phyloP scores from a whole-genome alignment of 2,888 invertebrate genomes.

The Nasonia oneida region DNA sequence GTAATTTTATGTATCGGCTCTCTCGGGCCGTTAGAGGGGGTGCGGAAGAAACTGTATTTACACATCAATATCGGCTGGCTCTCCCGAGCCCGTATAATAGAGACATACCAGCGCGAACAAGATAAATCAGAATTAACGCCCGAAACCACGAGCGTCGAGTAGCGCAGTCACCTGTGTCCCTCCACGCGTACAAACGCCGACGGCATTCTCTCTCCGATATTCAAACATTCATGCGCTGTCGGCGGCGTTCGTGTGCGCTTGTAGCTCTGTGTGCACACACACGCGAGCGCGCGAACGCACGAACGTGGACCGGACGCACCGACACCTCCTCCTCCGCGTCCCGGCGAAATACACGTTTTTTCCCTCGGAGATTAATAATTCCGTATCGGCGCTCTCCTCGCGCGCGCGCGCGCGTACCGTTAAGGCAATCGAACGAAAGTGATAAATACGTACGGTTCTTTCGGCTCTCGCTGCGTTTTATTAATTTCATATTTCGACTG shows the following conservation, averaged over 20 bases:
- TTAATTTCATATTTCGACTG: not conserved
- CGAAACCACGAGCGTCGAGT: conserved; percentile 33
- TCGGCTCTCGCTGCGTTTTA: not conserved
- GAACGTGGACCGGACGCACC: not conserved
- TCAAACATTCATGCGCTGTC: conserved; percentile 16
- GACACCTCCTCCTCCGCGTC: not conserved
- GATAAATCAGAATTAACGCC: conserved; percentile 60
- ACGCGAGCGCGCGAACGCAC: not conserved
- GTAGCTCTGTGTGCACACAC: not conserved
- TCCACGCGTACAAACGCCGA: conserved; percentile 31
- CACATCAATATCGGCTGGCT: conserved; percentile 13
- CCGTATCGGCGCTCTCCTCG: not conserved
- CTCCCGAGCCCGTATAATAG: conserved; percentile 35
- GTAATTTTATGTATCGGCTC: conserved; percentile 57
- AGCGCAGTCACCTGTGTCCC: conserved; percentile 40
- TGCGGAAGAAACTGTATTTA: conserved; percentile 12
- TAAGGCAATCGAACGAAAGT: conserved; percentile 2
- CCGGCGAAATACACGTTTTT: not conserved
- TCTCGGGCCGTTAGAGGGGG: conserved; percentile 22
- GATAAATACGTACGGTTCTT: not conserved
- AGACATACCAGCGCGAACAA: conserved; percentile 43
- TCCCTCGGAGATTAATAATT: not conserved
- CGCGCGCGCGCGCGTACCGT: not conserved
- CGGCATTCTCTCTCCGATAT: conserved; percentile 24
- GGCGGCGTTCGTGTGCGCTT: not conserved